These are phyloP conservation scores for Polypedilum pembai DNA, from an alignment of 1,140 invertebrate genomes.

Conservation along the genomic window DNA sequence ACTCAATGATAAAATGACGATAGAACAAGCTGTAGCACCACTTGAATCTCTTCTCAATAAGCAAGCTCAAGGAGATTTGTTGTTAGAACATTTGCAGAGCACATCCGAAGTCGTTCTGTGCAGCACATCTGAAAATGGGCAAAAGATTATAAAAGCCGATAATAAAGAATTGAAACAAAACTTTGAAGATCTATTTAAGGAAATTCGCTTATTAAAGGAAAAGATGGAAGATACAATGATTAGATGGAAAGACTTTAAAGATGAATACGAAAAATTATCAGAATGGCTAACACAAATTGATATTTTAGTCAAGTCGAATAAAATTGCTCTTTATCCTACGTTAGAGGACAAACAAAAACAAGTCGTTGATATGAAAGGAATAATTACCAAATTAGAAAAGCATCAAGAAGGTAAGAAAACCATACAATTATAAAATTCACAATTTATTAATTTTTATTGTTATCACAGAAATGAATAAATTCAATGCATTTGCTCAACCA, in stretches of 20 bases:
- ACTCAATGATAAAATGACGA: slow-evolving; percentile 75
- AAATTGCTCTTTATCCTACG: slow-evolving; percentile 72
- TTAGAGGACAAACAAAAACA: slow-evolving; percentile 79
- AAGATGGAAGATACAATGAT: slow-evolving; percentile 71
- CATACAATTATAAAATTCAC: no score
- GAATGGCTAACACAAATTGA: slow-evolving; percentile 93
- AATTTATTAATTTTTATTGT: no score
- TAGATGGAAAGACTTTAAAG: slow-evolving; percentile 84
- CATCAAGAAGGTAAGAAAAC: slow-evolving; percentile 52
- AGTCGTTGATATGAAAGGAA: slow-evolving; percentile 69
- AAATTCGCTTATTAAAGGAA: slow-evolving; percentile 77
- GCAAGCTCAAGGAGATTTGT: slow-evolving; percentile 79
- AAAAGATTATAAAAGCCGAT: slow-evolving; percentile 74
- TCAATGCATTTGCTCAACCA: slow-evolving; percentile 67
- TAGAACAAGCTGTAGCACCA: slow-evolving; percentile 79
- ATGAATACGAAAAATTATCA: slow-evolving; percentile 82
- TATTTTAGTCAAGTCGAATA: slow-evolving; percentile 83
- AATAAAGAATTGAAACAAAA: slow-evolving; percentile 74
- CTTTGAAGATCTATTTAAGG: slow-evolving; percentile 76
- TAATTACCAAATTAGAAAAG: slow-evolving; percentile 64
- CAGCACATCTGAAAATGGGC: slow-evolving; percentile 69
- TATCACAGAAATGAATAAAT: slow-evolving; percentile 63
- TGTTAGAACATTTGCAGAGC: slow-evolving; percentile 78
- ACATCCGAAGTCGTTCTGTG: slow-evolving; percentile 78
- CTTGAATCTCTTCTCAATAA: slow-evolving; percentile 80